phyloP scores from a whole-genome alignment of 2,797 vertebrate genomes.

The Margarornis squamiger region DNA sequence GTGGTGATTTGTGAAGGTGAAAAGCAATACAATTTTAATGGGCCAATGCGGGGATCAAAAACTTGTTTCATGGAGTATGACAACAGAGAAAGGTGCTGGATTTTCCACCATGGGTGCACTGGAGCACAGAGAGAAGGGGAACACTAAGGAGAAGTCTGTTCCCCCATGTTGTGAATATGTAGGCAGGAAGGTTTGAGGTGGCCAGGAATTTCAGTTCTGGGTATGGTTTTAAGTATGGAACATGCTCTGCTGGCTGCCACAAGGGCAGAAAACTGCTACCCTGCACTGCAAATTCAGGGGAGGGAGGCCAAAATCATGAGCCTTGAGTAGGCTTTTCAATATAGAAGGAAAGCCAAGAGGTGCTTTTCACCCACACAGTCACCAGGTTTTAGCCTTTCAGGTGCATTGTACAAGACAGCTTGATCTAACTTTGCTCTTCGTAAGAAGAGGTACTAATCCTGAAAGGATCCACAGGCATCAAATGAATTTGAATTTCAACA shows the following conservation, averaged over 20 bases:
- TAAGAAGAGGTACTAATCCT: not conserved
- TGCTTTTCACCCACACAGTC: not conserved
- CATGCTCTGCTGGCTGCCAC: accelerated
- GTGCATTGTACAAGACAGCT: not conserved
- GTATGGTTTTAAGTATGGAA: not conserved
- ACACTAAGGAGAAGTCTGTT: not conserved
- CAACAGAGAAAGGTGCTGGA: not conserved
- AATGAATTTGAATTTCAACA: slow-evolving; percentile 43
- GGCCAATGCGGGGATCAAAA: not conserved
- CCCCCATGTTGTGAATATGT: not conserved
- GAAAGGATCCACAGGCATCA: slow-evolving; percentile 18
- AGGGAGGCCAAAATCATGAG: not conserved
- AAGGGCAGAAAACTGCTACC: not conserved
- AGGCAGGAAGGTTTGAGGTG: not conserved
- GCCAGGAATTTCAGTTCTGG: not conserved
- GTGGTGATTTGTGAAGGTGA: slow-evolving; percentile 25
- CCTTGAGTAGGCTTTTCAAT: not conserved
- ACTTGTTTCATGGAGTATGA: not conserved
- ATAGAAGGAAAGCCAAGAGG: not conserved
- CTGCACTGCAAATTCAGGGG: not conserved
- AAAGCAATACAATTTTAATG: not conserved
- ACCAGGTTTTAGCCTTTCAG: not conserved
- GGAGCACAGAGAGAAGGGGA: not conserved
- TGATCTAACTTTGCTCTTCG: not conserved
- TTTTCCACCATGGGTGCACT: not conserved